Evolutionary conservation across 2,888 invertebrate genomes (phyloP).

Genomic region (Erebia aethiops): DNA sequence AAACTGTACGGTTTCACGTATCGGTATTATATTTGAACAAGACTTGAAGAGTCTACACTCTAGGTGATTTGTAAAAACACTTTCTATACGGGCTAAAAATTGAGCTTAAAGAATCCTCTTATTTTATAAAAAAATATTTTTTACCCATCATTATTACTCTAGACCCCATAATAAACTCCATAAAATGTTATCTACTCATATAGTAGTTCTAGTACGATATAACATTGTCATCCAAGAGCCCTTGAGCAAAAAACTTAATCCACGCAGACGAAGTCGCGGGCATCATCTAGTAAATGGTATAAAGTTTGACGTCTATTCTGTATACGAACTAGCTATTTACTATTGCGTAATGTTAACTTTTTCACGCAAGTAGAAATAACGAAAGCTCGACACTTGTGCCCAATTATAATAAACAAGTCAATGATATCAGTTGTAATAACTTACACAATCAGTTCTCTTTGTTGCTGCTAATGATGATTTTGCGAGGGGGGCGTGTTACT

Average conservation of each 20-base stretch:
- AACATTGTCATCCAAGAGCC: too few relatives aligned
- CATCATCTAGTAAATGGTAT: too few relatives aligned
- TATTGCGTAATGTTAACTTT: too few relatives aligned
- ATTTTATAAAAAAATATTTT: too few relatives aligned
- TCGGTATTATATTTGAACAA: conserved; percentile 36
- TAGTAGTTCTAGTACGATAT: too few relatives aligned
- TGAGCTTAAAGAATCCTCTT: background rate
- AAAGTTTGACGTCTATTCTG: too few relatives aligned
- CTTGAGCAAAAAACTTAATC: too few relatives aligned
- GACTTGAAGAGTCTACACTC: conserved; percentile 32
- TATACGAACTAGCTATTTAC: too few relatives aligned
- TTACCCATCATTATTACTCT: too few relatives aligned
- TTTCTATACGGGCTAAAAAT: background rate
- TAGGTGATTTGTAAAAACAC: background rate
- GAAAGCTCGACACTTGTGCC: conserved; percentile 52
- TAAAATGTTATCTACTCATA: too few relatives aligned
- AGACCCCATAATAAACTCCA: too few relatives aligned
- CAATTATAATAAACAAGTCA: conserved; percentile 61
- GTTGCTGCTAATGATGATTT: conserved; percentile 68
- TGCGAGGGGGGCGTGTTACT: conserved; percentile 61
- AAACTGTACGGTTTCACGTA: conserved; percentile 41
- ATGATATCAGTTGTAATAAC: conserved; percentile 61
- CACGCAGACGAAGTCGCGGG: too few relatives aligned
- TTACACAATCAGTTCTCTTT: conserved; percentile 74
- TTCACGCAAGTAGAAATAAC: background rate